Percentiles rank a stretch among this genome's conserved stretches.
phyloP scores from a whole-genome alignment of 1,140 invertebrate species.

The Maniola jurtina region DNA sequence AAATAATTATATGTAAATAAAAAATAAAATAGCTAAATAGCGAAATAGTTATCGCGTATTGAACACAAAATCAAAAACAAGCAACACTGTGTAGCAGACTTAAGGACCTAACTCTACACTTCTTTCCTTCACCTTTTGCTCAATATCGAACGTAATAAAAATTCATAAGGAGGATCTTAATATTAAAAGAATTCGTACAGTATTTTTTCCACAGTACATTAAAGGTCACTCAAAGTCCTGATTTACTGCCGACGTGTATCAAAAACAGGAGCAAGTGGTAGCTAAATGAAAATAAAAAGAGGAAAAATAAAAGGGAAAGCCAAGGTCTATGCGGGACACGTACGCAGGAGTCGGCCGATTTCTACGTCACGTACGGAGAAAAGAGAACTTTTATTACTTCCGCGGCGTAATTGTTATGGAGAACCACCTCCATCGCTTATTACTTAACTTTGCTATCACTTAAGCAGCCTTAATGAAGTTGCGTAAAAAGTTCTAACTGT shows the following conservation, averaged over 20 bases:
- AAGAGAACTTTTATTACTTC: slow-evolving; percentile 71
- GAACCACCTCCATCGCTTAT: slow-evolving; percentile 48
- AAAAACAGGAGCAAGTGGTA: background rate
- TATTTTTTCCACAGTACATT: background rate
- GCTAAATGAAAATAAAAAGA: slow-evolving; percentile 29
- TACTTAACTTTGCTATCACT: slow-evolving; percentile 54
- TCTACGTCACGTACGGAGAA: slow-evolving; percentile 59
- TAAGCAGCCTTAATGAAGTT: slow-evolving; percentile 35
- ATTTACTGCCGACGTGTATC: slow-evolving; percentile 3
- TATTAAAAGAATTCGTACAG: background rate
- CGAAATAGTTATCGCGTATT: no score
- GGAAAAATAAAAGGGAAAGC: slow-evolving; percentile 51
- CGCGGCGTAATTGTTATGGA: slow-evolving; percentile 68
- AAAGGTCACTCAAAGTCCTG: background rate
- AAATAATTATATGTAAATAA: no score
- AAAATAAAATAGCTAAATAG: no score
- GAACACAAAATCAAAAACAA: no score
- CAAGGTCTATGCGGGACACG: slow-evolving; percentile 56
- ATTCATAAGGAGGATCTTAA: no score
- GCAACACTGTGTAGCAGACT: no score
- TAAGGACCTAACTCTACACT: no score
- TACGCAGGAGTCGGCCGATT: slow-evolving; percentile 57
- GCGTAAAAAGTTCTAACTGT: slow-evolving; percentile 10
- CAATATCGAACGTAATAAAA: no score
- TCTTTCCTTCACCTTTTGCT: no score